A percentile compares a stretch with the other conserved stretches of the same genome.
These are phyloP conservation scores for Sepioteuthis lessoniana DNA, from an alignment of 2,888 invertebrate genomes.

Conservation along the genomic window DNA sequence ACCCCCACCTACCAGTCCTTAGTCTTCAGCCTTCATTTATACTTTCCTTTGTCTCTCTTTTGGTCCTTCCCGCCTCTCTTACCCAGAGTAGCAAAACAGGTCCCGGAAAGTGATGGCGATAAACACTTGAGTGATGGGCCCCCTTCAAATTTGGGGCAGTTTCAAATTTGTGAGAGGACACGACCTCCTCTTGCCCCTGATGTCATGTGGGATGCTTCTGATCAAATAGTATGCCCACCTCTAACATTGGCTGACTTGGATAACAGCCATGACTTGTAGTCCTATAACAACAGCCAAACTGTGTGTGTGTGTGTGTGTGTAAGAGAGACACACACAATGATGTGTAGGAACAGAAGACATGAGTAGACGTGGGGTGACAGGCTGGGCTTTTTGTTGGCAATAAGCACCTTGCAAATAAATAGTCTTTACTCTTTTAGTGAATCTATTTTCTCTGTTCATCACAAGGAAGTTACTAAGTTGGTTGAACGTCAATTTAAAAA, in stretches of 20 bases:
- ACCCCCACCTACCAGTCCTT: background rate
- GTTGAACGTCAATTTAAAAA: background rate
- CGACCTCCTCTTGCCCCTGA: constrained; percentile 33
- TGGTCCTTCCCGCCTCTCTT: background rate
- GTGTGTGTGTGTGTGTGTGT: background rate
- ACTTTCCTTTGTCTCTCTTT: background rate
- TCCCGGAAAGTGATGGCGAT: background rate
- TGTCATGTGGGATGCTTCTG: constrained; percentile 6
- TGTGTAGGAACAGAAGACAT: background rate
- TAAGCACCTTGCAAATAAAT: background rate
- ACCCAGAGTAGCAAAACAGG: background rate
- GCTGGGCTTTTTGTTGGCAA: background rate
- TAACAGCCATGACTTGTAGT: background rate
- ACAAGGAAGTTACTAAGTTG: background rate
- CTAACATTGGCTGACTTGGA: constrained; percentile 18
- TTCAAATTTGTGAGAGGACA: constrained; percentile 33
- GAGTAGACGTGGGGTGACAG: background rate
- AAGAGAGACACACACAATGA: background rate
- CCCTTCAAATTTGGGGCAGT: constrained; percentile 23
- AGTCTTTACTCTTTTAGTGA: background rate
- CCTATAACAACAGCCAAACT: background rate
- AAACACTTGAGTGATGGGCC: constrained; percentile 33
- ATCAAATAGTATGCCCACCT: background rate
- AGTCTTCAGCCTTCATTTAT: background rate
- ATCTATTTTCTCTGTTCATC: background rate